A percentile compares a stretch with the other conserved stretches of the same genome.
Conservation (phyloP, 2,797 vertebrate genomes). For the Protosalanx chinensis region DNA sequence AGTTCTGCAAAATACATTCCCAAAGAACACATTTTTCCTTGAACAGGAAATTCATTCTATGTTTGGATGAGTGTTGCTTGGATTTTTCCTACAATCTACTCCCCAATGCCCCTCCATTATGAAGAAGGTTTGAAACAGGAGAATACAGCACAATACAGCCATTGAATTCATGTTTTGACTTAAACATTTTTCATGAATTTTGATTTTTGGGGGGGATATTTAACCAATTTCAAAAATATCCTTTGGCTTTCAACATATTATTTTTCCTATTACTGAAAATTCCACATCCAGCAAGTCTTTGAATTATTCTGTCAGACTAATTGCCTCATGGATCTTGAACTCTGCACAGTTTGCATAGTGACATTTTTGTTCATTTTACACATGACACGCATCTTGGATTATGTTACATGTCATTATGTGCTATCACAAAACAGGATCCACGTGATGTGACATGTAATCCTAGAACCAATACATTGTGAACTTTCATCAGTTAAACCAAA, state of each 20-base stretch:
- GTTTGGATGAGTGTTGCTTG: slow-evolving; percentile 20
- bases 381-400: no score
- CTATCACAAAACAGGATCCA: neutral
- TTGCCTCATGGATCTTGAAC: slow-evolving; percentile 51
- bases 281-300: no score
- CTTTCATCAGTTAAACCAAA: slow-evolving; percentile 31
- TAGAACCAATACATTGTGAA: slow-evolving; percentile 16
- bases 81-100: slow-evolving; percentile 30
- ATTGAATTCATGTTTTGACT: slow-evolving; percentile 56
- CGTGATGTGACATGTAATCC: neutral
- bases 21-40: slow-evolving; percentile 10
- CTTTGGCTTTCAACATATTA: no score
- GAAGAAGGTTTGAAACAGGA: slow-evolving; percentile 55
- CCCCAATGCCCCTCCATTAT: slow-evolving; percentile 45
- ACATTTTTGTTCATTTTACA: no score
- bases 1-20: neutral
- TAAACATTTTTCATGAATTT: slow-evolving; percentile 57
- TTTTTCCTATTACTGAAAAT: no score
- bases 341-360: slow-evolving; percentile 42
- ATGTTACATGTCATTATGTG: no score
- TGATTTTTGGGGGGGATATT: slow-evolving; percentile 33
- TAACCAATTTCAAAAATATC: no score
- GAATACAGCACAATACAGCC: slow-evolving; percentile 62
- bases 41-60: slow-evolving; percentile 17
- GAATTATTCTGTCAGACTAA: no score